phyloP scores from a whole-genome alignment of 2,888 invertebrate species.

The Herminia tarsipennalis region DNA sequence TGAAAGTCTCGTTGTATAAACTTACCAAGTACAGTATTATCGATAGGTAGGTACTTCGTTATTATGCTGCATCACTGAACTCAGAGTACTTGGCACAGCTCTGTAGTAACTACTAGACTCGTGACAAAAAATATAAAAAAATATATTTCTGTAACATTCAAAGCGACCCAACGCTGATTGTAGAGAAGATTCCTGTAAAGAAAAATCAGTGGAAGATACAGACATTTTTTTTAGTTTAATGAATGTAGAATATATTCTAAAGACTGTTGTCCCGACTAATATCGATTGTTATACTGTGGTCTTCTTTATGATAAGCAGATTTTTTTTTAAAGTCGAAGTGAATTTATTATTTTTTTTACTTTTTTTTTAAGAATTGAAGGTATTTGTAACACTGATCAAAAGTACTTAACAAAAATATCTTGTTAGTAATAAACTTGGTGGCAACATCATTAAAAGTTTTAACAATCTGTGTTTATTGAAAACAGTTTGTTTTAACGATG shows the following conservation, averaged over 20 bases:
- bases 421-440: slow-evolving; percentile 1
- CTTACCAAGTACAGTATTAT: slow-evolving; percentile 38
- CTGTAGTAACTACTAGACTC: slow-evolving; percentile 45
- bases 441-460: slow-evolving; percentile 29
- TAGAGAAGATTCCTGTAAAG: slow-evolving; percentile 39
- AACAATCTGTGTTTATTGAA: slow-evolving; percentile 10
- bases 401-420: not conserved
- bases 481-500: slow-evolving; percentile 11
- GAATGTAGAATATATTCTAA: too few relatives aligned
- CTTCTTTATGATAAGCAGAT: too few relatives aligned
- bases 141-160: slow-evolving; percentile 46
- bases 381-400: too few relatives aligned
- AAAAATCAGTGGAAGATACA: too few relatives aligned
- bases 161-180: slow-evolving; percentile 47
- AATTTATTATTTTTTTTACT: too few relatives aligned
- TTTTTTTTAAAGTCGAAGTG: too few relatives aligned
- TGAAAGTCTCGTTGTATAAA: slow-evolving; percentile 29
- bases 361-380: too few relatives aligned
- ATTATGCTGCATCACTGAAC: slow-evolving; percentile 53
- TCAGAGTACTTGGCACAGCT: slow-evolving; percentile 46
- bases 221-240: too few relatives aligned
- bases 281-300: too few relatives aligned
- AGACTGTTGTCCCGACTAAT: too few relatives aligned
- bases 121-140: slow-evolving; percentile 47
- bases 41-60: slow-evolving; percentile 46